Evolutionary conservation across 2,888 invertebrate species (phyloP).

Genomic region (Nemurella pictetii): DNA sequence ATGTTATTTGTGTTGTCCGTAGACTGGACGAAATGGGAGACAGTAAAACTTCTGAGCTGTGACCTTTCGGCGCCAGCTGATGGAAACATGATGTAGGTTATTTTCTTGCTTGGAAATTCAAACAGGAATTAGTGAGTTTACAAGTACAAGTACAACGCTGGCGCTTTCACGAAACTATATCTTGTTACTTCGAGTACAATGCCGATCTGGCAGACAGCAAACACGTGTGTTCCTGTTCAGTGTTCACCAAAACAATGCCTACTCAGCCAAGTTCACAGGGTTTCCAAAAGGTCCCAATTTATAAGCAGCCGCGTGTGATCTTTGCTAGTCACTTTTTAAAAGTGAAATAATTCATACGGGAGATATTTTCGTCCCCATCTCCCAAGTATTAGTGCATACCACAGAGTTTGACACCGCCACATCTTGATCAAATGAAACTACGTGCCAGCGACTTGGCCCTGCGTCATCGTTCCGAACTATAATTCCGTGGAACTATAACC

Average conservation of each 20-base stretch:
- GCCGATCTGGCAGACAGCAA: not conserved
- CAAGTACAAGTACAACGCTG: too few species aligned
- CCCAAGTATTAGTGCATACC: not conserved
- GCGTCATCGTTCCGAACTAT: not conserved
- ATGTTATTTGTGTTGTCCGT: too few species aligned
- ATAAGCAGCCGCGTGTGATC: not conserved
- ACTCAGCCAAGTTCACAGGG: not conserved
- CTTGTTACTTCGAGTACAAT: not conserved
- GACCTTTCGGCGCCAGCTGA: not conserved
- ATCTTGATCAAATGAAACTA: not conserved
- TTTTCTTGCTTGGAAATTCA: not conserved
- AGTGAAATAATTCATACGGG: not conserved
- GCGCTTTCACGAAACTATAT: not conserved
- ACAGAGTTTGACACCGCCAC: not conserved
- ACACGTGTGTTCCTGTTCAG: too few species aligned
- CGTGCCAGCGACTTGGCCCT: not conserved
- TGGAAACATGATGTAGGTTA: too few species aligned
- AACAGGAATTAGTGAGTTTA: not conserved
- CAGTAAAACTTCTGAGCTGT: too few species aligned
- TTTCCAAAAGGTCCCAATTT: not conserved
- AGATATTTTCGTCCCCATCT: not conserved
- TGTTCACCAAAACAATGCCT: not conserved
- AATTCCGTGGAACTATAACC: not conserved
- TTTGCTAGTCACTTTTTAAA: not conserved
- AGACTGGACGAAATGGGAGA: too few species aligned